Evolutionary conservation across 1,140 invertebrate species (phyloP).

Genomic region (Eubasilissa regina): DNA sequence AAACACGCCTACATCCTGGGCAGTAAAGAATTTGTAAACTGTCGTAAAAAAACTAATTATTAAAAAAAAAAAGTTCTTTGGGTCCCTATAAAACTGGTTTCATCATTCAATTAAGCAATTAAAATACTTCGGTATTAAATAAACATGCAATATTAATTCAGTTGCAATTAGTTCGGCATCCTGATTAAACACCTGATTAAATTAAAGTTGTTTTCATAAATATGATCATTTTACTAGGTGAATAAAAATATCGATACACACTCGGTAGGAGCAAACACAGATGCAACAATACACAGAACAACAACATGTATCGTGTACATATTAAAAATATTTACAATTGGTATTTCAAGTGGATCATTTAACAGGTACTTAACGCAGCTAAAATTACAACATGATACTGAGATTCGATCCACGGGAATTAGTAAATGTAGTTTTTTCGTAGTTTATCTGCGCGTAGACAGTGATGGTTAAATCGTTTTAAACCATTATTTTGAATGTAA

Average conservation of each 20-base stretch:
- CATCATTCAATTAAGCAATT: conserved; percentile 39
- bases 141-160: conserved; percentile 45
- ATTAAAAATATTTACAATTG: conserved; percentile 20
- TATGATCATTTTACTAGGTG: not conserved
- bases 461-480: too few relatives aligned
- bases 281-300: not conserved
- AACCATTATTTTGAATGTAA: too few relatives aligned
- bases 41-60: too few relatives aligned
- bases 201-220: not conserved
- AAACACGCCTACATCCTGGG: too few relatives aligned
- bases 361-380: too few relatives aligned
- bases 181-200: conserved; percentile 14
- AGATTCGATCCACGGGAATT: too few relatives aligned
- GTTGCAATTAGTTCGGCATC: conserved; percentile 35
- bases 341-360: conserved; percentile 28
- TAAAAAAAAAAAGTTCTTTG: too few relatives aligned
- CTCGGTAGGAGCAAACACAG: conserved; percentile 5
- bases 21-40: too few relatives aligned
- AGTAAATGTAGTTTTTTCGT: too few relatives aligned
- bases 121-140: not conserved
- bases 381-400: too few relatives aligned
- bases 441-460: too few relatives aligned
- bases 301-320: not conserved
- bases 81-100: not conserved
- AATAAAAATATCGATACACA: conserved; percentile 3